phyloP scores from a whole-genome alignment of 1,140 invertebrate species.

The Doryteuthis pealeii region DNA sequence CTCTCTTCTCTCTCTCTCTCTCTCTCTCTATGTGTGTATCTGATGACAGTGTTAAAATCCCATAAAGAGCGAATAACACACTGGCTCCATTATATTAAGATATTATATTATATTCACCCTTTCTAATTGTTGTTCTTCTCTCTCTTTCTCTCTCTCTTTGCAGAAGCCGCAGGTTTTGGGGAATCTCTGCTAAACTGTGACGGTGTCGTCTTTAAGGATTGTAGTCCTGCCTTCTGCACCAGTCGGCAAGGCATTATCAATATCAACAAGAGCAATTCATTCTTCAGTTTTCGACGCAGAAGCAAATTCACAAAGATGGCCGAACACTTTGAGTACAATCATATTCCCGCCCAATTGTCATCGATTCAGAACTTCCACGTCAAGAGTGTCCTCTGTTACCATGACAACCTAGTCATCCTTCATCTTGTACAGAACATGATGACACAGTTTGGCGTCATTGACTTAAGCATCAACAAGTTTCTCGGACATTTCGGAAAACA shows the following conservation, averaged over 20 bases:
- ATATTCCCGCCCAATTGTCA: conserved; percentile 59
- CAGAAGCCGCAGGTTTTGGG: conserved; percentile 56
- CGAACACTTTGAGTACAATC: conserved; percentile 61
- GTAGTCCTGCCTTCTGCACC: conserved; percentile 57
- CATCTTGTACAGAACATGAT: conserved; percentile 57
- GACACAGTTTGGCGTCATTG: conserved; percentile 57
- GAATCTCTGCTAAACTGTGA: conserved; percentile 54
- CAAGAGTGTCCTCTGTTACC: conserved; percentile 57
- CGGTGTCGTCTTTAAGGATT: conserved; percentile 57
- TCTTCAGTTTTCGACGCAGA: conserved; percentile 55
- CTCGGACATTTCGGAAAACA: conserved; percentile 57
- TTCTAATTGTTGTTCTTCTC: neutral
- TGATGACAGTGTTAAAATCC: neutral
- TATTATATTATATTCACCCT: neutral
- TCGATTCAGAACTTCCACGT: conserved; percentile 60
- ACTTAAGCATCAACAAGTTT: conserved; percentile 55
- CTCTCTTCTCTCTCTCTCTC: too few species aligned
- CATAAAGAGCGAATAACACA: neutral
- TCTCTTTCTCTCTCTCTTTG: conserved; percentile 19
- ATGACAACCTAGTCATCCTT: conserved; percentile 50
- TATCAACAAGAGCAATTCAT: conserved; percentile 50
- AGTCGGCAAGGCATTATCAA: conserved; percentile 57
- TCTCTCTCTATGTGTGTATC: too few species aligned
- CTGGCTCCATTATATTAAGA: neutral
- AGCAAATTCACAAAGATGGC: conserved; percentile 60